Evolutionary conservation across 2,113 vertebrate species (phyloP), one percentile per base, ranked within the genome.

Genomic region (Nicator chloris): DNA sequence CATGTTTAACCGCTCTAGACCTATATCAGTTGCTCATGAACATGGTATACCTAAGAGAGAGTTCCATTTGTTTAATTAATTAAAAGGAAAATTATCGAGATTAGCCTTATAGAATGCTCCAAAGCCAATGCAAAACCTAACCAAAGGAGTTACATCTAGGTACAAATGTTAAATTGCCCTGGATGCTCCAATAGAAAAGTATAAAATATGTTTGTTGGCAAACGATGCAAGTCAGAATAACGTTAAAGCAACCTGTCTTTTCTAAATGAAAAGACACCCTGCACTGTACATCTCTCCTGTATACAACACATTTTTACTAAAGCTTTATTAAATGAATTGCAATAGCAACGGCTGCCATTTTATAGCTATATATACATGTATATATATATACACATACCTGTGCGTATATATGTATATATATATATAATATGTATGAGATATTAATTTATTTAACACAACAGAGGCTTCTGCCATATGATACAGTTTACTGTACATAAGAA

Each of bases 291-390:
- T 97, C 97, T 93, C 97, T 98, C 97, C 97, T 98, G 98, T 98
- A 99, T 98, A 98, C 98, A 98, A 99, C 98, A 99, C 98, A 98
- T 98, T 98, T 98, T 98, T 98, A 98, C 98, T 99, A 98, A 98
- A 99, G 98, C 98, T 98, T 98, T 98, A 97, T 98, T 99, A 98
- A 98, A 98, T 98, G 98, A 98, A 99, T 98, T 98, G 98, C 98
- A 99, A 98, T 98, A 98, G 98, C 98, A 98, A 98, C 94, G 80
- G 97, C 98, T 97, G 96, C 96, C 98, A 97, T 98, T 97, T 93
- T 97, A 98, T 98, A 97, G 90, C 96, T 97, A 97, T 96, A 97
- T 93, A 97, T 95, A 92, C 90, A 96, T 86, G 91, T 95, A 82
- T 97, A 94, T 96, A 93, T 92, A 89, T 93, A 96, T 86, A 92